Evolutionary conservation across 2,797 vertebrate species (phyloP), one percentile per base, ranked within the genome.

Genomic region (Mastacembelus armatus): DNA sequence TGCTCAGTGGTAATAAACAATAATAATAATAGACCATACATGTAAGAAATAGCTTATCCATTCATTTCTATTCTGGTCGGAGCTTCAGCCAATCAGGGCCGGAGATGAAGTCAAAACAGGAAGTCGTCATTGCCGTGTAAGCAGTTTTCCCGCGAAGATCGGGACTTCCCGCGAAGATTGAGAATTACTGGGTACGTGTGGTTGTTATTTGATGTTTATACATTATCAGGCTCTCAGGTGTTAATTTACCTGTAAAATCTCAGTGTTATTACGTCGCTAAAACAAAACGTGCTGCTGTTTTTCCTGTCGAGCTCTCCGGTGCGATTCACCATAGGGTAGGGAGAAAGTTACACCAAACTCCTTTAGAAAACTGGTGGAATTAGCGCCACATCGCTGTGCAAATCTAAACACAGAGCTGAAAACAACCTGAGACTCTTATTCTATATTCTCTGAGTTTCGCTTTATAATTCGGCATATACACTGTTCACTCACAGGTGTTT

Each of bases 81-180:
- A 29, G 8, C 4, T 11, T 59, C 58, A 74, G 65, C 89, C 87
- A 85, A 89, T 89, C 83, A 83, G 42, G 1, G 22, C 7, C n/a
- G n/a, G n/a, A 47, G 60, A 65, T 30, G 0, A 27, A 35, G 16
- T 14, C 24, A n/a, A 29, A 71, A 3, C 78, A 21, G 90, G 91
- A 92, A 86, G 83, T 88, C 29, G 83, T 88, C 81, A 84, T 47
- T 3, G 8, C 40, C 10, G 22, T 10, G 16, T 0, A 29, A 47
- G 22, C 39, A 10, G 24, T 0, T 1, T 78, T 87, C 86, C 79
- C 88, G 88, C 88, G 85, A 88, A 88, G 68, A 61, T 75, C 60
- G 40, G 64, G 74, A 7, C 1, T 2, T 10, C 9, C 24, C 10
- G n/a, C n/a, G n/a, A n/a, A 1, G 5, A 0, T 3, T 0, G 1